Evolutionary conservation across 1,140 invertebrate genomes (phyloP).

Genomic region (Venturia canescens): DNA sequence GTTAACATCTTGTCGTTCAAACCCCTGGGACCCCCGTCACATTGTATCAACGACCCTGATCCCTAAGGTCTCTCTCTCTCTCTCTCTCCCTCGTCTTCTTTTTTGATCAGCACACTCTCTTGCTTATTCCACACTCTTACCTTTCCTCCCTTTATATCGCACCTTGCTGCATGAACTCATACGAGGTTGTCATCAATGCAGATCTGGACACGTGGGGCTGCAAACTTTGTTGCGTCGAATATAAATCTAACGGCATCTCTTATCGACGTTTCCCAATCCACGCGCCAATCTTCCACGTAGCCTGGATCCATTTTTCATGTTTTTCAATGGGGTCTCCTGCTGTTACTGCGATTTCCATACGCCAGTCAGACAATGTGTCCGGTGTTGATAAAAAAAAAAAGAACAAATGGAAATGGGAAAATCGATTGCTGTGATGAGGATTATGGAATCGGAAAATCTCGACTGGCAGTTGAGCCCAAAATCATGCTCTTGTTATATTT

Average conservation of each 20-base stretch:
- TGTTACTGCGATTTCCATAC: neutral
- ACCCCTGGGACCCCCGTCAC: conserved; percentile 53
- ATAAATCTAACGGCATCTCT: conserved; percentile 13
- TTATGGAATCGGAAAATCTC: too few relatives aligned
- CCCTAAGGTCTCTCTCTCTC: conserved; percentile 49
- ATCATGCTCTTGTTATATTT: too few relatives aligned
- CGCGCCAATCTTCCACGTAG: neutral
- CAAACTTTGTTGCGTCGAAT: conserved; percentile 19
- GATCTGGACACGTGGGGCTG: conserved; percentile 1
- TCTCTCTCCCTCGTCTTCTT: conserved; percentile 30
- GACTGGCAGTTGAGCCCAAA: too few relatives aligned
- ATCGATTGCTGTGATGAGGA: neutral
- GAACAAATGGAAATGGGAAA: too few relatives aligned
- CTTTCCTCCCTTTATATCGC: neutral
- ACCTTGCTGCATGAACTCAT: neutral
- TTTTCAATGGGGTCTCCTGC: conserved; percentile 6
- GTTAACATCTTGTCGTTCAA: conserved; percentile 71
- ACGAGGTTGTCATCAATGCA: neutral
- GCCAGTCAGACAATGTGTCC: neutral
- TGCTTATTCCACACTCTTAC: conserved; percentile 22
- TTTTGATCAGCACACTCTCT: too few relatives aligned
- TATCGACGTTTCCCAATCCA: conserved; percentile 23
- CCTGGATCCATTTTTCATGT: conserved; percentile 19
- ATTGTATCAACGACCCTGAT: conserved; percentile 41
- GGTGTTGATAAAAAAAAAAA: conserved; percentile 37